A percentile compares a stretch with the other conserved stretches of the same genome.
Evolutionary conservation across 92 coral and sea anemone species (phyloP).

Genomic region (Isaurus tuberculatus): DNA sequence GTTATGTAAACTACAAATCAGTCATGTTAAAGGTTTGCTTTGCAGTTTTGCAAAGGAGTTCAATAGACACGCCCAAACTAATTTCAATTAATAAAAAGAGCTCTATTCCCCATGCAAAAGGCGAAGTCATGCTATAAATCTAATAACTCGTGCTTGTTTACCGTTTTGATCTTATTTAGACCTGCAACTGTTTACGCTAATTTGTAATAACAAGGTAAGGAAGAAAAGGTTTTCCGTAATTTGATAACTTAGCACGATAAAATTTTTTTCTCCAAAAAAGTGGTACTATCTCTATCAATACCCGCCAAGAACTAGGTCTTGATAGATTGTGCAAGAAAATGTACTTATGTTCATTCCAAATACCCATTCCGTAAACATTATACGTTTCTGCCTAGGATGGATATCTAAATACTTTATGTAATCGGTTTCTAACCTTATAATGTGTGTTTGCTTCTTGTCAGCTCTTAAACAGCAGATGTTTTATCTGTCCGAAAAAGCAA

Average conservation of each 20-base stretch:
- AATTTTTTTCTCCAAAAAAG: too few species aligned
- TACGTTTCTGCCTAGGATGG: too few species aligned
- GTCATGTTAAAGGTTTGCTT: background rate
- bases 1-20: slow-evolving; percentile 26
- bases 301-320: too few species aligned
- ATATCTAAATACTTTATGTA: background rate
- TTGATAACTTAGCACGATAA: background rate
- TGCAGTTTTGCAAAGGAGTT: background rate
- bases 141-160: too few species aligned
- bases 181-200: background rate
- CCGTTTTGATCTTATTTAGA: background rate
- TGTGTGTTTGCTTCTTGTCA: background rate
- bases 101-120: background rate
- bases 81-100: background rate
- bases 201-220: too few species aligned
- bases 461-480: slow-evolving; percentile 62
- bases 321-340: too few species aligned
- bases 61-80: slow-evolving; percentile 19
- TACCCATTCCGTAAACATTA: too few species aligned
- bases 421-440: background rate
- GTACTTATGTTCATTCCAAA: too few species aligned
- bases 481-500: slow-evolving; percentile 78
- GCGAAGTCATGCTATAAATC: background rate
- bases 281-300: too few species aligned
- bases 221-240: background rate